A percentile compares a stretch with the other conserved stretches of the same genome.
Conservation (phyloP, 1,140 invertebrate genomes). For the Proctacanthus coquilletti region DNA sequence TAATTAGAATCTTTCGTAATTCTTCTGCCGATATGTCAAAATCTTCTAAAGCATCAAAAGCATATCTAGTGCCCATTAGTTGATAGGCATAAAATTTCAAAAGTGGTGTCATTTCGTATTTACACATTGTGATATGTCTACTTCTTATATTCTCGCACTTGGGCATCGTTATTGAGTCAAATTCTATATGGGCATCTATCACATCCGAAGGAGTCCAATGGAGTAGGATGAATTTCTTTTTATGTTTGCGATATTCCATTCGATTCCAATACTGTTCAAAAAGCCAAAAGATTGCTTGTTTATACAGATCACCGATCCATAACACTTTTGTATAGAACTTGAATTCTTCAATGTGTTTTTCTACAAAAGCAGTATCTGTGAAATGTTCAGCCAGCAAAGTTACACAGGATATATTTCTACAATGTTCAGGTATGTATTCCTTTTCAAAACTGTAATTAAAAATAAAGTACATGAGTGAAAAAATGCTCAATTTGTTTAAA, state of each 20-base stretch:
- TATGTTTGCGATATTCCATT: constrained; percentile 7
- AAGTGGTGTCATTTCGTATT: constrained; percentile 46
- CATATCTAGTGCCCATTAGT: constrained; percentile 33
- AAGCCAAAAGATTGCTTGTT: constrained; percentile 31
- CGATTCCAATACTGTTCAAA: constrained; percentile 11
- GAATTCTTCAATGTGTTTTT: constrained; percentile 36
- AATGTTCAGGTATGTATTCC: constrained; percentile 36
- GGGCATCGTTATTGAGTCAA: constrained; percentile 35
- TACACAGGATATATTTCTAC: constrained; percentile 35
- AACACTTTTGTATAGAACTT: constrained; percentile 40
- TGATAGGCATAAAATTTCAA: constrained; percentile 48
- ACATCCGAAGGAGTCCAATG: constrained; percentile 51
- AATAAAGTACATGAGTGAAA: too few relatives aligned
- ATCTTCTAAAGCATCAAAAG: constrained; percentile 29
- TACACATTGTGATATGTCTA: constrained; percentile 30
- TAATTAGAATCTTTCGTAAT: neutral
- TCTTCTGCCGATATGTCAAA: constrained; percentile 6
- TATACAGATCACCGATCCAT: constrained; percentile 46
- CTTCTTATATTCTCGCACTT: constrained; percentile 32
- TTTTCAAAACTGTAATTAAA: neutral
- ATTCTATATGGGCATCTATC: constrained; percentile 35
- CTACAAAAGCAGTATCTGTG: constrained; percentile 34
- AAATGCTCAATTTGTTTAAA: too few relatives aligned
- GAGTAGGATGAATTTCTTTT: constrained; percentile 42
- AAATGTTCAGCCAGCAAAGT: constrained; percentile 39